phyloP scores from a whole-genome alignment of 1,140 invertebrate species.

The Caenorhabditis inopinata region DNA sequence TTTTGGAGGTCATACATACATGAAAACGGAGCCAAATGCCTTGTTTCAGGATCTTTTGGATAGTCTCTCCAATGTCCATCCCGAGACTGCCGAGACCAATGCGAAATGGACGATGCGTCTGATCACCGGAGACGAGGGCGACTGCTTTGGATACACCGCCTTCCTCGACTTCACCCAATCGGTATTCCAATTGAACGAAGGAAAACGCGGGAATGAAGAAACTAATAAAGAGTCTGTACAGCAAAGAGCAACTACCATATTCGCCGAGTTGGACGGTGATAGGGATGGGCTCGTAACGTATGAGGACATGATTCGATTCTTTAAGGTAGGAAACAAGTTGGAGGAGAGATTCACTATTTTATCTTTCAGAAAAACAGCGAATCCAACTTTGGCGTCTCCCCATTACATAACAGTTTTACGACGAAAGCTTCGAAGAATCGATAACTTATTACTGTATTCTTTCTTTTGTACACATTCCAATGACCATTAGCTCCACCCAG shows the following conservation, averaged over 20 bases:
- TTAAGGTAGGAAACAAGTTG: not conserved
- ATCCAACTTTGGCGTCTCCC: too few species aligned
- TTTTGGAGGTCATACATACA: too few species aligned
- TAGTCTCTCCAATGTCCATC: constrained; percentile 48
- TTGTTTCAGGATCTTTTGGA: constrained; percentile 56
- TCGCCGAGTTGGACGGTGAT: constrained; percentile 44
- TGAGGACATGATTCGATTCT: constrained; percentile 45
- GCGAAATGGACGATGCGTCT: constrained; percentile 62
- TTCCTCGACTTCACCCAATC: constrained; percentile 41
- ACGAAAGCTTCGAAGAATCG: too few species aligned
- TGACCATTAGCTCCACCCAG: too few species aligned
- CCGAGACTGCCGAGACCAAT: constrained; percentile 51
- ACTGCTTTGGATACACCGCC: constrained; percentile 50
- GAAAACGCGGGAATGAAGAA: not conserved
- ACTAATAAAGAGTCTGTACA: not conserved
- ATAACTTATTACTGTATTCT: too few species aligned
- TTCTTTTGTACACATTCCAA: too few species aligned
- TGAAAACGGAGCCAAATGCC: not conserved
- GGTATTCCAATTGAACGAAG: constrained; percentile 38
- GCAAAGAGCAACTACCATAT: constrained; percentile 35
- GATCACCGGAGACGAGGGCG: constrained; percentile 48
- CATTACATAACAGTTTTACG: too few species aligned
- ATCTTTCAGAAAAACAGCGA: too few species aligned
- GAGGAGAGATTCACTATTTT: too few species aligned
- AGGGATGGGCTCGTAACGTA: constrained; percentile 40